Evolutionary conservation across 2,888 invertebrate genomes (phyloP), one percentile per base, ranked within the genome.

Genomic region (Oscheius sp.): DNA sequence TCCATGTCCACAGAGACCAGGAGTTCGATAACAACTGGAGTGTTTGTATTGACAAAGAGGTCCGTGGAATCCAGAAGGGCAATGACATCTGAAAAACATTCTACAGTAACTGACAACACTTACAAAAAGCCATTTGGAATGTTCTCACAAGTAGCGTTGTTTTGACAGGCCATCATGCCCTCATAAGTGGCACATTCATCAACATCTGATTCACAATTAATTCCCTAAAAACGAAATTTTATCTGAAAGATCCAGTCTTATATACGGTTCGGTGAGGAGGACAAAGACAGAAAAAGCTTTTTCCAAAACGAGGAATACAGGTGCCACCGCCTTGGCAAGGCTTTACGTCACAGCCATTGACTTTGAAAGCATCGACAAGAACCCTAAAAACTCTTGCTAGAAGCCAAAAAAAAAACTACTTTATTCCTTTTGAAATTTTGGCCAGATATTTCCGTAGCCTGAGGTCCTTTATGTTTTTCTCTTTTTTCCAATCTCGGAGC

Each of bases 1-100:
- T 1, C 80, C 80, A 63, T 76, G 74, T 10, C 80, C 80, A 66
- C 80, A 80, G 2, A 80, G 52, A 34, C 80, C 79, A 1, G 72
- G 65, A 27, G 75, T 72, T 42, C 71, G 57, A 2, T 75, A 72
- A 64, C 85, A 85, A 8, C 76, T 48, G 8, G 77, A 75, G 27
- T 70, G 64, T 15, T 71, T 57, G 37, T 69, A 74, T 53, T 82
- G 76, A 61, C 85, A 85, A 12, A 78, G 75, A 0, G 74, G 76
- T 1, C 85, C 85, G 65, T 82, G 82, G 58, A 69, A 83, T 0
- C 81, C 84, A 12, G 27, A 27, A 1, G 67, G 50, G 64, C 85
- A 85, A 27, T 79, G 64, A 57, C 85, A 93, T 91, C 91, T 91
- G 87, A 92, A 95, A 33, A n/a, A 31, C 17, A 23, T 25, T n/a